A percentile compares a stretch with the other conserved stretches of the same genome.
These are phyloP conservation scores for Exocentrus adspersus DNA, from an alignment of 2,888 invertebrate species.

Conservation along the genomic window DNA sequence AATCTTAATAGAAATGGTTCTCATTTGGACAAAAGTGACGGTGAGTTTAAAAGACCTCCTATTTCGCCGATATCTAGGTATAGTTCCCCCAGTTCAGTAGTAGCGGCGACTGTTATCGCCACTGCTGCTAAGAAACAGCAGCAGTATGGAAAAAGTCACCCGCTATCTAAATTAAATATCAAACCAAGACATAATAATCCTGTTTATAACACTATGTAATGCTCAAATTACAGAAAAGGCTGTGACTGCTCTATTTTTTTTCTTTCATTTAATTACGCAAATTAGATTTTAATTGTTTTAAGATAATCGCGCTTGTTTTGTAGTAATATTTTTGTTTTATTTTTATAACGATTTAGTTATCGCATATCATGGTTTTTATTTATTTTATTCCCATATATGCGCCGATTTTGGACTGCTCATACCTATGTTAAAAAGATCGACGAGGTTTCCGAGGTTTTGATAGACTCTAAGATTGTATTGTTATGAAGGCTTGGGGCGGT, in stretches of 20 bases:
- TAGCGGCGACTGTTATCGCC: slow-evolving; percentile 75
- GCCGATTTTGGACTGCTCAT: slow-evolving; percentile 37
- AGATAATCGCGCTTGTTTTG: slow-evolving; percentile 32
- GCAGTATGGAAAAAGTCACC: slow-evolving; percentile 93
- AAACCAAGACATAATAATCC: slow-evolving; percentile 82
- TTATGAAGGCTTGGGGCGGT: too few species aligned
- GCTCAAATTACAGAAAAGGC: slow-evolving; percentile 56
- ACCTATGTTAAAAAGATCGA: slow-evolving; percentile 12
- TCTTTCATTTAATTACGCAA: slow-evolving; percentile 36
- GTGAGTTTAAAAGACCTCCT: slow-evolving; percentile 58
- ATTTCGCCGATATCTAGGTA: slow-evolving; percentile 62
- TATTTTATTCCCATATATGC: slow-evolving; percentile 31
- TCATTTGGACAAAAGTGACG: slow-evolving; percentile 49
- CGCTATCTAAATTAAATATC: slow-evolving; percentile 85
- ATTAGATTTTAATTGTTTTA: slow-evolving; percentile 28
- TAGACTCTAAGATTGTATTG: too few species aligned
- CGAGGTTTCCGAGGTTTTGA: too few species aligned
- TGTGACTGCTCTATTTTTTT: slow-evolving; percentile 54
- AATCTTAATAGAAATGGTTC: slow-evolving; percentile 48
- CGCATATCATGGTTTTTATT: slow-evolving; percentile 30
- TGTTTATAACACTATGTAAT: slow-evolving; percentile 91
- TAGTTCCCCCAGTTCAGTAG: slow-evolving; percentile 64
- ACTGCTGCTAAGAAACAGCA: slow-evolving; percentile 75
- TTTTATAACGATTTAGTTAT: slow-evolving; percentile 6
- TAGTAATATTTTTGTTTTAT: slow-evolving; percentile 21